Evolutionary conservation across 2,888 invertebrate species (phyloP), one percentile per base, ranked within the genome.

Genomic region (Schizotus pectinicornis): DNA sequence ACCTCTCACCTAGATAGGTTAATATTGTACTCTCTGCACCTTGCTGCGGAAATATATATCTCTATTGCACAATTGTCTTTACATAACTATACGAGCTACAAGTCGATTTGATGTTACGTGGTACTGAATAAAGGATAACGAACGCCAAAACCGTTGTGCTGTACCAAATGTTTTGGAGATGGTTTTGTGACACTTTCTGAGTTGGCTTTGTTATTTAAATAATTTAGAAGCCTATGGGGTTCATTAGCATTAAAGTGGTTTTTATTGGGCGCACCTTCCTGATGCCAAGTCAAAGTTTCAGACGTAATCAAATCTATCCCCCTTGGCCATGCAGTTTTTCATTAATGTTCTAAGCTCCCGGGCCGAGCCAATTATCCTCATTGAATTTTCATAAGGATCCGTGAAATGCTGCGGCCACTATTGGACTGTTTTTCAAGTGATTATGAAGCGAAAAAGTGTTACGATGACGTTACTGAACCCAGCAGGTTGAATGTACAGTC

Each of bases 161-260:
- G 22, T 32, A 32, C 12, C 12, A 32, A 43, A 43, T 43, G 31
- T 43, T 43, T 13, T 8, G 43, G 30, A n/a, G 9, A 31, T 13
- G 3, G 7, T 43, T 32, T 43, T 14, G 12, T 8, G 11, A 6
- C 14, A 11, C 12, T 31, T 30, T 32, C 7, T 42, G 9, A 42
- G 30, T 42, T 42, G 31, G 31, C 30, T 32, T 43, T 43, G 22
- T 33, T 32, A 9, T 32, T 32, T 32, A 12, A 13, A 39, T 42
- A 43, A 43, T 43, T 43, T 43, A 43, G 33, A 11, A 43, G 13
- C 31, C 33, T 7, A 43, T 30, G 43, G 11, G 32, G 32, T 9
- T 45, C 45, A 45, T 45, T 45, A 33, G 45, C 45, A 45, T 45
- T 45, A 31, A 42, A 45, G 33, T 33, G n/a, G 32, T 45, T 45